Conservation (phyloP, 2,113 vertebrate genomes). For the Alexandromys fortis region DNA sequence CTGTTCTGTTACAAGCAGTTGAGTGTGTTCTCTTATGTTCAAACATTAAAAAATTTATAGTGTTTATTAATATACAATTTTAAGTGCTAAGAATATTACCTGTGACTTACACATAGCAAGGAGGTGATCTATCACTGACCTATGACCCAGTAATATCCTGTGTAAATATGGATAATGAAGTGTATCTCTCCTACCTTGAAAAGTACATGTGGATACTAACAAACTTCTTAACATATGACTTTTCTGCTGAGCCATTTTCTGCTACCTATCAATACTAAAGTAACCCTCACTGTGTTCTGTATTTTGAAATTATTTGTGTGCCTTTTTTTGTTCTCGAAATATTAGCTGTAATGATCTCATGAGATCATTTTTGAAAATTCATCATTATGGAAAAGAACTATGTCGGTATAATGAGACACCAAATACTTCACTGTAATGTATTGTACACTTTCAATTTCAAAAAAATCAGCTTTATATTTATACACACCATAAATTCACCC, state of each 20-base stretch:
- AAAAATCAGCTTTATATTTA: slow-evolving; percentile 50
- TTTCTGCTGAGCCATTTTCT: not conserved
- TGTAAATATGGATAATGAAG: not conserved
- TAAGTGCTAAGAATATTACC: not conserved
- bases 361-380: not conserved
- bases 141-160: not conserved
- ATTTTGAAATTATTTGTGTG: not conserved
- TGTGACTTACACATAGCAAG: not conserved
- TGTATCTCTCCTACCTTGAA: not conserved
- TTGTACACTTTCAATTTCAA: not conserved
- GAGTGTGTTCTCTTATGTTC: not conserved
- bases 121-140: not conserved
- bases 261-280: slow-evolving; percentile 19
- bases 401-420: not conserved
- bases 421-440: not conserved
- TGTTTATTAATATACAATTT: not conserved
- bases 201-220: not conserved
- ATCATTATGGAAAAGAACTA: not conserved
- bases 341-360: not conserved
- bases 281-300: not conserved
- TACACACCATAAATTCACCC: slow-evolving; percentile 22
- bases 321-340: not conserved
- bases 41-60: not conserved
- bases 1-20: not conserved
- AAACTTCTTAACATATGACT: not conserved